phyloP scores from a whole-genome alignment of 92 coral and sea anemone genomes.

The Galaxea fascicularis region DNA sequence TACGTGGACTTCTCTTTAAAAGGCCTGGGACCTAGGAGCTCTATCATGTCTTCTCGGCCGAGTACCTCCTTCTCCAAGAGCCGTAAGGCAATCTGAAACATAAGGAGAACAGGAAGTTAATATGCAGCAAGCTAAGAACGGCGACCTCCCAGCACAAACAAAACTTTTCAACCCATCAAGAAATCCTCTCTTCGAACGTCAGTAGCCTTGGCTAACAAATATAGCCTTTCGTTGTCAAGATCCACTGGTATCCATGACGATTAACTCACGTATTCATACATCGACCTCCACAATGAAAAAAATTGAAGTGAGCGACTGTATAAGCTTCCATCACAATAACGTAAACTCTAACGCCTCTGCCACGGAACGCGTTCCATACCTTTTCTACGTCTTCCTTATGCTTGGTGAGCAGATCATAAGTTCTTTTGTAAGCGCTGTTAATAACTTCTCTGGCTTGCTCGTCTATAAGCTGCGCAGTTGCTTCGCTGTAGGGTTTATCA shows the following conservation, averaged over 20 bases:
- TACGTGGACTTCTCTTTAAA: slow-evolving; percentile 98
- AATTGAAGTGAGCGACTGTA: too few species aligned
- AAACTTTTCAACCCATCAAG: too few species aligned
- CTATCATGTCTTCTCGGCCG: slow-evolving; percentile 97
- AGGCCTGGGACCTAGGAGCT: slow-evolving; percentile 94
- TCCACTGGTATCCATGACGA: too few species aligned
- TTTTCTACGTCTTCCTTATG: slow-evolving; percentile 93
- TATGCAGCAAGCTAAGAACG: not conserved
- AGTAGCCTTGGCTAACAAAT: too few species aligned
- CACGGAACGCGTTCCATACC: slow-evolving; percentile 51
- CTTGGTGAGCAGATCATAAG: slow-evolving; percentile 69
- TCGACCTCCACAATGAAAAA: too few species aligned
- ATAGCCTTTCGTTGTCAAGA: too few species aligned
- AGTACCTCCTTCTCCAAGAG: slow-evolving; percentile 94
- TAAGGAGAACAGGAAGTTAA: not conserved
- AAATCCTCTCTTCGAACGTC: too few species aligned
- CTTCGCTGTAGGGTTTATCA: slow-evolving; percentile 99
- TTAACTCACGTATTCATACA: too few species aligned
- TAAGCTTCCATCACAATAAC: too few species aligned
- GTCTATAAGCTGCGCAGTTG: slow-evolving; percentile 99
- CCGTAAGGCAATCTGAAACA: slow-evolving; percentile 83
- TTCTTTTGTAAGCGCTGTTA: slow-evolving; percentile 86
- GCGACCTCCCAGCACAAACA: too few species aligned
- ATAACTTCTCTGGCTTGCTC: slow-evolving; percentile 99
- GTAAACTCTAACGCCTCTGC: not conserved